Conservation (phyloP, 2,797 vertebrate species). For the Enoplosus armatus region DNA sequence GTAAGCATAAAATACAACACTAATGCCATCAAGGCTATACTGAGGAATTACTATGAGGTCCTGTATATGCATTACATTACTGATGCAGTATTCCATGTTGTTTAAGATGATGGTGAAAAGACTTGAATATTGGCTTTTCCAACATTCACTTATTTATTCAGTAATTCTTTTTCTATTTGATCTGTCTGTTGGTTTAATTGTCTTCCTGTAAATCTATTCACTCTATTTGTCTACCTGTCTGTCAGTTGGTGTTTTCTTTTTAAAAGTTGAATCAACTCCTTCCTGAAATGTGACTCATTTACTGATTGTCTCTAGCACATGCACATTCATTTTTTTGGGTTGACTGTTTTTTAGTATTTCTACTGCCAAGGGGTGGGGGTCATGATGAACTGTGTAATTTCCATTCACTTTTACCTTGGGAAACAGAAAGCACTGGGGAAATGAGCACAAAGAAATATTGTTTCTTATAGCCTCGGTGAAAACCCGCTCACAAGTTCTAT, state of each 20-base stretch:
- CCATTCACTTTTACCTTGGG: slow-evolving; percentile 13
- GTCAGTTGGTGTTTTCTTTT: neutral
- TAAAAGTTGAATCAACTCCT: neutral
- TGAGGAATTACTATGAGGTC: neutral
- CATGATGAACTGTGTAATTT: slow-evolving; percentile 41
- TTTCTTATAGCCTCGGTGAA: slow-evolving; percentile 8
- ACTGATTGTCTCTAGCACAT: neutral
- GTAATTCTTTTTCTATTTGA: no score
- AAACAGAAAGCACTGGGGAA: slow-evolving; percentile 22
- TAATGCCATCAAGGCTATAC: neutral
- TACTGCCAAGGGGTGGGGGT: neutral
- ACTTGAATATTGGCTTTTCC: neutral
- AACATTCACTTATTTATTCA: neutral
- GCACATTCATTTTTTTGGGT: slow-evolving; percentile 3
- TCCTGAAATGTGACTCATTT: neutral
- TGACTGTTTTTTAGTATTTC: neutral
- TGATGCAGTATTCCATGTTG: neutral
- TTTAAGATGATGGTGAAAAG: neutral
- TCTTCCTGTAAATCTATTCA: neutral
- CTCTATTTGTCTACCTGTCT: neutral
- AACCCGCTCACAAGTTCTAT: slow-evolving; percentile 30
- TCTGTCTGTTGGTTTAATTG: neutral
- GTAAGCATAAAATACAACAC: neutral
- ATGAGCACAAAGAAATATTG: slow-evolving; percentile 26
- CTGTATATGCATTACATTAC: neutral